Conservation (phyloP, 1,140 invertebrate species). For the Drosophila azteca region DNA sequence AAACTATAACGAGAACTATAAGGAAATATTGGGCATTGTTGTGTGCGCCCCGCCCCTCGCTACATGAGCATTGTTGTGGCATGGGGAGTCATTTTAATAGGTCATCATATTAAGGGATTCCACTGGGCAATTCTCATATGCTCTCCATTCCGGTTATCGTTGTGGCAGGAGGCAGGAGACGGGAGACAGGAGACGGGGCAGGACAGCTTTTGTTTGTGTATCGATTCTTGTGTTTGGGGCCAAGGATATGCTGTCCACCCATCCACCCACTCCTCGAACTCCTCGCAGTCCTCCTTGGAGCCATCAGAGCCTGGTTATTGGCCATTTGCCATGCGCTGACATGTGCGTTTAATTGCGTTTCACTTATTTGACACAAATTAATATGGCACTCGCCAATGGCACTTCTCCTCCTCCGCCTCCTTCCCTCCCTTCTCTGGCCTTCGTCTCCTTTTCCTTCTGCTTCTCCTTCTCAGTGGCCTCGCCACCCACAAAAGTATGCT, state of each 20-base stretch:
- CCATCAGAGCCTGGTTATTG: constrained; percentile 47
- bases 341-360: constrained; percentile 81
- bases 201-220: constrained; percentile 38
- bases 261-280: neutral
- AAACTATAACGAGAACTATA: constrained; percentile 4
- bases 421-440: neutral
- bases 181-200: too few species aligned
- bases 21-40: constrained; percentile 31
- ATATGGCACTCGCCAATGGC: constrained; percentile 53
- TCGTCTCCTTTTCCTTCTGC: neutral
- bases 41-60: neutral
- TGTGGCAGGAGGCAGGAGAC: constrained; percentile 12
- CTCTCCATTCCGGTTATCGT: constrained; percentile 41
- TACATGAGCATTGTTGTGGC: constrained; percentile 39
- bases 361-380: constrained; percentile 81
- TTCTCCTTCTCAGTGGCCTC: neutral
- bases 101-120: constrained; percentile 80
- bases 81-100: constrained; percentile 71
- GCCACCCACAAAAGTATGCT: constrained; percentile 62
- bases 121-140: constrained; percentile 12
- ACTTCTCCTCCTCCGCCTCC: neutral
- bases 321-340: constrained; percentile 71
- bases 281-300: too few species aligned
- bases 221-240: constrained; percentile 53
- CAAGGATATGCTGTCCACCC: constrained; percentile 14